Base-by-base conservation (phyloP, 2,113 vertebrate species). In the Rhinolophus ferrumequinum region DNA sequence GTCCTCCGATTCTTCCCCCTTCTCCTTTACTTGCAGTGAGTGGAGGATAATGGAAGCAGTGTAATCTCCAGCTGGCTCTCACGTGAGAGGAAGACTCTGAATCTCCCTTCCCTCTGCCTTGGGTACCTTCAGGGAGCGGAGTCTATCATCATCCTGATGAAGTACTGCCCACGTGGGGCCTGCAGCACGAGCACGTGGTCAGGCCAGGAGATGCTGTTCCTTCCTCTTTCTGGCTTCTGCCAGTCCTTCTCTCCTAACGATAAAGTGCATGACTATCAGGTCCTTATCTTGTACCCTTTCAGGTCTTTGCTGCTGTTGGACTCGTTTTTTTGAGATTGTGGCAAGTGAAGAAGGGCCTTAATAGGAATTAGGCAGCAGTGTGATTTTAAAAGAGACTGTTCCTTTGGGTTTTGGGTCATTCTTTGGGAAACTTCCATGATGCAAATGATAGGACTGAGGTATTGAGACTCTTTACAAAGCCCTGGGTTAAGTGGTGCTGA, bases 401-500 rank as follows among this genome's bases (percentile, higher is more conserved):
- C 54, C 47, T 82, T 95, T 52, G 35, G 52, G 12, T 88, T 95
- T 76, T 95, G 79, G 79, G 54, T 72, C 30, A 86, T 83, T 52
- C 73, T 95, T 24, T 95, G 21, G 44, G 13, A 93, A 80, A 88
- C 24, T 83, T 94, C 79, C n/a, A 77, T 58, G 64, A 86, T 75
- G 60, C 54, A 93, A 11, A 52, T 67, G 66, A 16, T 77, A 93
- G 67, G 30, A 70, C 26, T 96, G 28, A 92, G 64, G 58, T 58
- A 72, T 66, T 95, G 54, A 66, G 54, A 64, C 66, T 80, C 1
- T 54, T 54, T 54, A 16, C 89, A 95, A 96, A 95, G 22, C 58
- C 38, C 15, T 92, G 70, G 56, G 62, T 92, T 96, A 81, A 92
- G 64, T 83, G 44, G 38, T 88, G 44, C 77, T 96, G 30, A 97